Evolutionary conservation across 2,113 vertebrate genomes (phyloP).

Genomic region (Apteryx owenii): DNA sequence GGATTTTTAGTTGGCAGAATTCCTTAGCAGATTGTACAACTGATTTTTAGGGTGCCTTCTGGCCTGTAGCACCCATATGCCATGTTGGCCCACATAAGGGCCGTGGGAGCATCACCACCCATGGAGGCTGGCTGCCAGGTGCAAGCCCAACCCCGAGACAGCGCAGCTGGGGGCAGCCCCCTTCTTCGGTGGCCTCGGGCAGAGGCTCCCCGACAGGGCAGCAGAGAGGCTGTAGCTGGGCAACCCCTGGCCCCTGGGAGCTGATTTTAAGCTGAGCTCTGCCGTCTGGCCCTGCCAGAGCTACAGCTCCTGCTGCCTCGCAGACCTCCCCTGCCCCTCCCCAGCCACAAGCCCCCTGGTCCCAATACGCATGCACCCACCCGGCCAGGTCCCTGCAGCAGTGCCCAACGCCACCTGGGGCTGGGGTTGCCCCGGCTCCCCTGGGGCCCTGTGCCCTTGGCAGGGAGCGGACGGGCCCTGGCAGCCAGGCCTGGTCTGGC

Average conservation of each 20-base stretch:
- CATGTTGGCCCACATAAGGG: background rate
- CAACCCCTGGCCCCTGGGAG: accelerated
- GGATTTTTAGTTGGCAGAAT: background rate
- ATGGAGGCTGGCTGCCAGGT: background rate
- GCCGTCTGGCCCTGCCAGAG: background rate
- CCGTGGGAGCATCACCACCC: background rate
- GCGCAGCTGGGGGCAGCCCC: background rate
- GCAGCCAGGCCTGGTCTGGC: background rate
- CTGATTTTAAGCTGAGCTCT: background rate
- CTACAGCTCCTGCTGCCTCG: background rate
- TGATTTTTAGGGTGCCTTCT: background rate
- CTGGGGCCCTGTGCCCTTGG: background rate
- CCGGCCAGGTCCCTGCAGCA: too few species aligned
- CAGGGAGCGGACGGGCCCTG: accelerated
- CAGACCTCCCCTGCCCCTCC: background rate
- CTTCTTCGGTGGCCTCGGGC: too few species aligned
- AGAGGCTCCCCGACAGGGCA: accelerated
- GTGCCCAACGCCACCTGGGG: background rate
- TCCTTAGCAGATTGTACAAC: background rate
- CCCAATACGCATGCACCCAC: too few species aligned
- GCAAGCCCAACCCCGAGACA: background rate
- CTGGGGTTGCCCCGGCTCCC: background rate
- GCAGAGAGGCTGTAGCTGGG: background rate
- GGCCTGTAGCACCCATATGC: background rate
- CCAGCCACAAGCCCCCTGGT: background rate